Conservation (phyloP, 2,113 vertebrate species). For the Prochilodus magdalenae region DNA sequence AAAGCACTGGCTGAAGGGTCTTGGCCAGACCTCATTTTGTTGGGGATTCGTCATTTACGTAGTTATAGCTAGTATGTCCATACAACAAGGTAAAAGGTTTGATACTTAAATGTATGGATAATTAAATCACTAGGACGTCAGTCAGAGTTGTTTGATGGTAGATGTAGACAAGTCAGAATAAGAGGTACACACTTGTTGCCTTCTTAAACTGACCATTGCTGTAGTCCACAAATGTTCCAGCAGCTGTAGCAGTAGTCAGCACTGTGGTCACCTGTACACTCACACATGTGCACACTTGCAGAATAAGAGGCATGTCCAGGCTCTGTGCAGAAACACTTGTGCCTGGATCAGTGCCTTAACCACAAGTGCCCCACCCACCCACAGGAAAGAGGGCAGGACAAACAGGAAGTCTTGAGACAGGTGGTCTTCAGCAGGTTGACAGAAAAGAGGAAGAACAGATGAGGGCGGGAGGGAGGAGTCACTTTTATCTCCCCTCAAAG, state of each 20-base stretch:
- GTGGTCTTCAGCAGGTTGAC: not conserved
- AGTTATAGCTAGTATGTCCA: too few species aligned
- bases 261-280: not conserved
- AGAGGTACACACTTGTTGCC: too few species aligned
- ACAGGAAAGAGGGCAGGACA: constrained; percentile 42
- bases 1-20: not conserved
- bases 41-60: too few species aligned
- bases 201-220: too few species aligned
- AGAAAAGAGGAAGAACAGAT: constrained; percentile 14
- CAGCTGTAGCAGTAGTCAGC: not conserved
- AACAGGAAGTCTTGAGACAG: not conserved
- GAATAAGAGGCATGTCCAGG: not conserved
- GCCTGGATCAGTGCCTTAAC: constrained; percentile 9
- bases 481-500: not conserved
- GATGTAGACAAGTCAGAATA: too few species aligned
- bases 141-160: too few species aligned
- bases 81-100: too few species aligned
- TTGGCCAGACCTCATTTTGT: too few species aligned
- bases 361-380: not conserved
- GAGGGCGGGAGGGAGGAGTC: constrained; percentile 2
- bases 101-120: too few species aligned
- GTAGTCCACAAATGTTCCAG: not conserved
- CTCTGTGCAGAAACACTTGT: not conserved
- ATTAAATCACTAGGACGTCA: too few species aligned
- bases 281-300: not conserved